Percentiles rank a stretch among this genome's conserved stretches.
phyloP scores from a whole-genome alignment of 2,113 vertebrate species.

The Mormoops blainvillei region DNA sequence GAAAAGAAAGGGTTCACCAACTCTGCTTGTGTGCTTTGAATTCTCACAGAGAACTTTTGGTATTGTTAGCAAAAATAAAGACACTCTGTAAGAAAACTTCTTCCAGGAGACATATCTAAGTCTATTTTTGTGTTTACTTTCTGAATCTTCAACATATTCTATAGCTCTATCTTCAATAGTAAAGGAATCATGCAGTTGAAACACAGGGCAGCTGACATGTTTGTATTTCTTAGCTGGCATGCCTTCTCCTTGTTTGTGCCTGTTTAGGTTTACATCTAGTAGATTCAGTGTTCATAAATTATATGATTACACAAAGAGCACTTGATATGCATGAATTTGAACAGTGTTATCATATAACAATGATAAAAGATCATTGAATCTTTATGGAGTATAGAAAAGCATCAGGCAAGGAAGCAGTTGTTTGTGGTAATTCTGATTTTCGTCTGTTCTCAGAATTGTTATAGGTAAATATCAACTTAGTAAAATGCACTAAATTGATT shows the following conservation, averaged over 20 bases:
- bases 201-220: background rate
- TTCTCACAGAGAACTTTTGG: background rate
- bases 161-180: background rate
- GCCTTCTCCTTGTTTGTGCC: background rate
- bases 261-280: slow-evolving; percentile 34
- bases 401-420: background rate
- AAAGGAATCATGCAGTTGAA: background rate
- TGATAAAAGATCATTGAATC: background rate
- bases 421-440: slow-evolving; percentile 20
- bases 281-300: slow-evolving; percentile 37
- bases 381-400: background rate
- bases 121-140: background rate
- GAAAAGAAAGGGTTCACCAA: background rate
- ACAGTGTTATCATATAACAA: background rate
- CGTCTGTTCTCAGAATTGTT: background rate
- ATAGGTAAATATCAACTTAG: background rate
- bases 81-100: background rate
- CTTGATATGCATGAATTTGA: background rate
- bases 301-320: slow-evolving; percentile 4
- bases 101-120: background rate
- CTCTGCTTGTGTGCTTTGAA: background rate
- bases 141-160: background rate
- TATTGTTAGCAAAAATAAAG: background rate
- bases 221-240: background rate
- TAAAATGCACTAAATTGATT: slow-evolving; percentile 2